A percentile compares a stretch with the other conserved stretches of the same genome.
phyloP scores from a whole-genome alignment of 2,888 invertebrate species.

The Xanthorhoe designata region DNA sequence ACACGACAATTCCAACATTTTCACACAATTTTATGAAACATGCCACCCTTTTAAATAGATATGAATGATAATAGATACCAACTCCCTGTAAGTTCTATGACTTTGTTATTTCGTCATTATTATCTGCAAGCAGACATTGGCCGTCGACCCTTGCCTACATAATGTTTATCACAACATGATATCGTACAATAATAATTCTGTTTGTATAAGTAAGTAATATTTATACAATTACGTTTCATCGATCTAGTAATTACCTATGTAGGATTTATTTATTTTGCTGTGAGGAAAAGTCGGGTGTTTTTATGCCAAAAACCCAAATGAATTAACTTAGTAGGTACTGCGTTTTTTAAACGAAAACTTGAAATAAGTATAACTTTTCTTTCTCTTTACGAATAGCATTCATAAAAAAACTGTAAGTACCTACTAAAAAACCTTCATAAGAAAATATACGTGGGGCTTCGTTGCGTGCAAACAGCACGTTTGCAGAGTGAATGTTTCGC shows the following conservation, averaged over 20 bases:
- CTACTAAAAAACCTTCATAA: conserved; percentile 2
- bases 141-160: conserved; percentile 39
- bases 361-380: neutral
- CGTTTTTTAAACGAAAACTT: neutral
- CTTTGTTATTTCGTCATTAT: conserved; percentile 12
- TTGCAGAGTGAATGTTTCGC: conserved; percentile 32
- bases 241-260: neutral
- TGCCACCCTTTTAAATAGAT: too few relatives aligned
- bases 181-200: conserved; percentile 44
- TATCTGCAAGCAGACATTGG: conserved; percentile 36
- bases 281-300: neutral
- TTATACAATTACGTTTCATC: neutral
- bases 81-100: neutral
- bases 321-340: too few relatives aligned
- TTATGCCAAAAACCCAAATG: neutral
- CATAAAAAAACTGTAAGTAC: neutral
- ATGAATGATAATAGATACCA: too few relatives aligned
- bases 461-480: conserved; percentile 38
- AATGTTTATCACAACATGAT: conserved; percentile 52
- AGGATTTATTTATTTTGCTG: neutral
- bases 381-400: neutral
- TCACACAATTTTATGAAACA: neutral
- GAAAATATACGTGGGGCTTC: conserved; percentile 3
- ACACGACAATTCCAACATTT: neutral
- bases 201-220: conserved; percentile 21